Conservation (phyloP, 2,113 vertebrate species). For the Camelus bactrianus region DNA sequence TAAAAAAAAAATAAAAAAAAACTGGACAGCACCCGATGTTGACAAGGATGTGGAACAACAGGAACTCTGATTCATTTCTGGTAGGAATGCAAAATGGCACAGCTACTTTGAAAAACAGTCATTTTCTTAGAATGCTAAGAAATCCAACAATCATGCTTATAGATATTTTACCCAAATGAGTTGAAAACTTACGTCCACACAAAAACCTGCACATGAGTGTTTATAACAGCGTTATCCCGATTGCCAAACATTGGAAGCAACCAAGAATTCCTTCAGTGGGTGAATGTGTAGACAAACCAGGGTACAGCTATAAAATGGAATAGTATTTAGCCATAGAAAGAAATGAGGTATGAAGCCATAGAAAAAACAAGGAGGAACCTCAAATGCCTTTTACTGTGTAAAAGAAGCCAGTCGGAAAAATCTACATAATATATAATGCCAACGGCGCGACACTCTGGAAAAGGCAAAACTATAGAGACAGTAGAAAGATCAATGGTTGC, state of each 20-base stretch:
- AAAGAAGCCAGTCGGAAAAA: background rate
- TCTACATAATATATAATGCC: no score
- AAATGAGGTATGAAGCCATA: background rate
- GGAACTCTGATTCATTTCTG: background rate
- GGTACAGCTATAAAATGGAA: background rate
- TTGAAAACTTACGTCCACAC: background rate
- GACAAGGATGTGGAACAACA: background rate
- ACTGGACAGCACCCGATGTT: background rate
- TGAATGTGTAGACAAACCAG: background rate
- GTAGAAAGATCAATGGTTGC: background rate
- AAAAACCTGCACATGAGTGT: background rate
- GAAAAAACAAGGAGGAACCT: background rate
- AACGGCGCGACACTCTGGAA: background rate
- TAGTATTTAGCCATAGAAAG: background rate
- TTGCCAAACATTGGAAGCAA: background rate
- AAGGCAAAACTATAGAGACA: background rate
- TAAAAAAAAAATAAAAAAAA: background rate
- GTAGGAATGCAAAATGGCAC: background rate
- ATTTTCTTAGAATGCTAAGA: conserved; percentile 24
- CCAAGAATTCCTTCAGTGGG: background rate
- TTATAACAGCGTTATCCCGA: conserved; percentile 1
- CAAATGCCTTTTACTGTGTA: background rate
- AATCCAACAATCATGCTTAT: background rate
- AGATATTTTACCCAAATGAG: background rate
- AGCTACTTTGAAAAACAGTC: background rate